phyloP scores from a whole-genome alignment of 2,797 vertebrate genomes.

The Philypnodon macrostomus region DNA sequence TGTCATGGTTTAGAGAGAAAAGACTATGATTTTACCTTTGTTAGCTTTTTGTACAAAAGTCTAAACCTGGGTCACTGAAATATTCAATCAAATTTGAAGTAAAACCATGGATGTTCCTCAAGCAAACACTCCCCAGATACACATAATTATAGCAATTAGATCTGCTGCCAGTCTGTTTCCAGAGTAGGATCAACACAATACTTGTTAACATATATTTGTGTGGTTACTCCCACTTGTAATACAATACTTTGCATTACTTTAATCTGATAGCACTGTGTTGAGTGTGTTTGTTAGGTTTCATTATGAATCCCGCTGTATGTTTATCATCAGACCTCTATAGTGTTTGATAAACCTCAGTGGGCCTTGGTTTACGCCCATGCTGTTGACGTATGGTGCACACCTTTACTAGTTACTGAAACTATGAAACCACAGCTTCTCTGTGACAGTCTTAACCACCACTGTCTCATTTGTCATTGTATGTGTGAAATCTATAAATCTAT shows the following conservation, averaged over 20 bases:
- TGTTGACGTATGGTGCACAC: too few relatives aligned
- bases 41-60: neutral
- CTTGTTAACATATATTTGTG: neutral
- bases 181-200: constrained; percentile 2
- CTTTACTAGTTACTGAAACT: too few relatives aligned
- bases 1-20: too few relatives aligned
- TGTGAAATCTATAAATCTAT: too few relatives aligned
- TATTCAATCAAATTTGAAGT: neutral
- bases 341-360: too few relatives aligned
- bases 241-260: neutral
- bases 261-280: neutral
- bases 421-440: neutral
- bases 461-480: too few relatives aligned
- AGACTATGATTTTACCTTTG: too few relatives aligned
- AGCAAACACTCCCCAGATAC: neutral
- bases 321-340: too few relatives aligned
- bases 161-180: neutral
- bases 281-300: too few relatives aligned
- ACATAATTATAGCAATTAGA: neutral
- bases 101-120: neutral
- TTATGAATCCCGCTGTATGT: too few relatives aligned
- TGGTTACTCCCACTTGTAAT: neutral
- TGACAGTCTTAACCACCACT: too few relatives aligned
- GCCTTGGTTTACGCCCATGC: too few relatives aligned
- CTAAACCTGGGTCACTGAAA: neutral